Evolutionary conservation across 2,888 invertebrate species (phyloP).

Genomic region (Acheta domesticus): DNA sequence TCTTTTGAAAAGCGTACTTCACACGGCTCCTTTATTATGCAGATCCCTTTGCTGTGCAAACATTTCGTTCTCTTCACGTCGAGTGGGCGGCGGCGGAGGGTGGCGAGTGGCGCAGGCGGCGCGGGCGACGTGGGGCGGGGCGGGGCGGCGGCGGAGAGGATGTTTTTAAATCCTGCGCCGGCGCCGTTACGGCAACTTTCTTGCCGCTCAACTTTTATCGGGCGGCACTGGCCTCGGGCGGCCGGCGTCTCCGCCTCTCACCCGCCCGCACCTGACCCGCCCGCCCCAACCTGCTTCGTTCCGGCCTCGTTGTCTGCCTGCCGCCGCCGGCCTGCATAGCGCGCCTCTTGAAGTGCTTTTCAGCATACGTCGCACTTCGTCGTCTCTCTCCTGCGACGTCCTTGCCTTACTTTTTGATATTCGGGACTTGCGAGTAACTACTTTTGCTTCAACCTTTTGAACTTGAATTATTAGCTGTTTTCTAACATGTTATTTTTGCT

Average conservation of each 20-base stretch:
- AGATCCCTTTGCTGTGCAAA: constrained; percentile 10
- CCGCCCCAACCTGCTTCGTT: background rate
- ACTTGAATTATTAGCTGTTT: too few relatives aligned
- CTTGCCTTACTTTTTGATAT: background rate
- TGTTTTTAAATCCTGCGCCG: constrained; percentile 6
- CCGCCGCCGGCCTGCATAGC: too few relatives aligned
- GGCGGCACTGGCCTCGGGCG: background rate
- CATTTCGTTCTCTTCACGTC: constrained; percentile 18
- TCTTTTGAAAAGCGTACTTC: constrained; percentile 10
- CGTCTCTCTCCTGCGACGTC: background rate
- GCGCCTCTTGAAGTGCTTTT: too few relatives aligned
- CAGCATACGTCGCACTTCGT: background rate
- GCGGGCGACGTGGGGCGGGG: background rate
- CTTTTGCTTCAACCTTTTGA: too few relatives aligned
- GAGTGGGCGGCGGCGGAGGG: background rate
- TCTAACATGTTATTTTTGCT: too few relatives aligned
- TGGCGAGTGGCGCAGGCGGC: background rate
- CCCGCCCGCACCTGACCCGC: background rate
- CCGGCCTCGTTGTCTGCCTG: too few relatives aligned
- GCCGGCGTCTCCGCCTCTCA: background rate
- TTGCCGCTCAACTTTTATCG: constrained; percentile 18
- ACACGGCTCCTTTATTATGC: constrained; percentile 18
- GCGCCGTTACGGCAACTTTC: background rate
- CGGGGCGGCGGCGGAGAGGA: background rate
- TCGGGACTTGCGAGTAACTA: too few relatives aligned